phyloP scores from a whole-genome alignment of 2,888 invertebrate genomes.

The Pristionchus exspectatus region DNA sequence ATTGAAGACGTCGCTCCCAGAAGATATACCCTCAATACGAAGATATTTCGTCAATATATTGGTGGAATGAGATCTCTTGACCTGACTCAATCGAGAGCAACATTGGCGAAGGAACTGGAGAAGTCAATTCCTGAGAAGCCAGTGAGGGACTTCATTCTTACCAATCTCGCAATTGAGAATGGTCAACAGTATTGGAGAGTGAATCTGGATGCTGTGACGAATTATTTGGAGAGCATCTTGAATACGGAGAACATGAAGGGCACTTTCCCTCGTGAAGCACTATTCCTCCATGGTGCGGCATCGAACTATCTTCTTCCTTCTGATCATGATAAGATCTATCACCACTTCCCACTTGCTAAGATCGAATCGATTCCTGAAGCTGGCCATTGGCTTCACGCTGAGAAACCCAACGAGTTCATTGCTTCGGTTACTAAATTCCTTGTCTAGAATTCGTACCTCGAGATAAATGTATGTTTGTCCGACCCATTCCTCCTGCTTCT shows the following conservation, averaged over 20 bases:
- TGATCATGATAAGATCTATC: constrained; percentile 82
- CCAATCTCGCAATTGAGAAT: constrained; percentile 87
- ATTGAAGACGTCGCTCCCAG: constrained; percentile 56
- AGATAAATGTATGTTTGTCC: constrained; percentile 44
- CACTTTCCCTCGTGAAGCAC: constrained; percentile 84
- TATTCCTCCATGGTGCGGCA: constrained; percentile 85
- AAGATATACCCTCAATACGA: background rate
- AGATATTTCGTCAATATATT: constrained; percentile 46
- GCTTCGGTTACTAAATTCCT: constrained; percentile 83
- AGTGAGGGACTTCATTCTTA: constrained; percentile 87
- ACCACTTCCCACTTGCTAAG: constrained; percentile 86
- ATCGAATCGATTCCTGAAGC: constrained; percentile 87
- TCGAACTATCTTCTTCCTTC: constrained; percentile 53
- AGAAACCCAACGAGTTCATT: constrained; percentile 89
- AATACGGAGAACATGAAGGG: constrained; percentile 81
- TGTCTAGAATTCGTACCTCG: constrained; percentile 78
- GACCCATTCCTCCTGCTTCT: background rate
- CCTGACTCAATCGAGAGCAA: background rate
- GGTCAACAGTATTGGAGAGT: constrained; percentile 87
- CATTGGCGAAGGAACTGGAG: constrained; percentile 15
- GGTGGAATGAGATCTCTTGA: constrained; percentile 44
- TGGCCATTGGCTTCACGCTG: constrained; percentile 94
- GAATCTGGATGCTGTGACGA: constrained; percentile 86
- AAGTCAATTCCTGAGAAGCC: constrained; percentile 81
- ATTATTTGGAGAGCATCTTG: constrained; percentile 85